Percentiles rank a stretch among this genome's conserved stretches.
Evolutionary conservation across 1,140 invertebrate species (phyloP).

Genomic region (Ips typographus): DNA sequence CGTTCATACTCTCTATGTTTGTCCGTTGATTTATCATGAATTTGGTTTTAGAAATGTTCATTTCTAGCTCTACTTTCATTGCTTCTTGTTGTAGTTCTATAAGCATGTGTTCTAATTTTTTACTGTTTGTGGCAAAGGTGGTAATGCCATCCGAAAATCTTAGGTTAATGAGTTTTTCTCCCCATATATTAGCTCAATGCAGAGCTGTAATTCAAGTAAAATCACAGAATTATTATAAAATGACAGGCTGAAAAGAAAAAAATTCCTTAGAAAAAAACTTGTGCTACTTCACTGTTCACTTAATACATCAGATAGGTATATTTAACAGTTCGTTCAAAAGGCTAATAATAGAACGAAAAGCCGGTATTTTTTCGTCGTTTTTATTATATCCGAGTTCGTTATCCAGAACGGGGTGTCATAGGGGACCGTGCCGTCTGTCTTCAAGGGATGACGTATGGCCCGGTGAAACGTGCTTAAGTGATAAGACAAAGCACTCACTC

Average conservation of each 20-base stretch:
- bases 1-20: too few relatives aligned
- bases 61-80: not conserved
- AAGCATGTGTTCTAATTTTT: not conserved
- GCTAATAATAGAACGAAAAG: conserved; percentile 48
- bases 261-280: too few relatives aligned
- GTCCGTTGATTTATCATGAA: too few relatives aligned
- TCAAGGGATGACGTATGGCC: conserved; percentile 38
- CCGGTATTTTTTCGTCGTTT: conserved; percentile 42
- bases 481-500: conserved; percentile 29
- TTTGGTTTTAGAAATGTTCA: too few relatives aligned
- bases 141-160: too few relatives aligned
- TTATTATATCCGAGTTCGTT: conserved; percentile 40
- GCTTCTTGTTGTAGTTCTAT: not conserved
- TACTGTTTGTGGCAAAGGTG: too few relatives aligned
- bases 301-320: conserved; percentile 28
- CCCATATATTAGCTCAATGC: conserved; percentile 28
- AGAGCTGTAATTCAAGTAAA: too few relatives aligned
- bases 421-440: conserved; percentile 25
- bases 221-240: too few relatives aligned
- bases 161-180: not conserved
- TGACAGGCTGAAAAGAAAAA: too few relatives aligned
- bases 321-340: conserved; percentile 43
- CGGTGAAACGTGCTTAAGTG: conserved; percentile 30
- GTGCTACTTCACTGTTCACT: too few relatives aligned
- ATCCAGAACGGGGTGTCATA: conserved; percentile 32